These are phyloP conservation scores for Amphiprion ocellaris DNA, from an alignment of 2,113 vertebrate species.

Conservation along the genomic window DNA sequence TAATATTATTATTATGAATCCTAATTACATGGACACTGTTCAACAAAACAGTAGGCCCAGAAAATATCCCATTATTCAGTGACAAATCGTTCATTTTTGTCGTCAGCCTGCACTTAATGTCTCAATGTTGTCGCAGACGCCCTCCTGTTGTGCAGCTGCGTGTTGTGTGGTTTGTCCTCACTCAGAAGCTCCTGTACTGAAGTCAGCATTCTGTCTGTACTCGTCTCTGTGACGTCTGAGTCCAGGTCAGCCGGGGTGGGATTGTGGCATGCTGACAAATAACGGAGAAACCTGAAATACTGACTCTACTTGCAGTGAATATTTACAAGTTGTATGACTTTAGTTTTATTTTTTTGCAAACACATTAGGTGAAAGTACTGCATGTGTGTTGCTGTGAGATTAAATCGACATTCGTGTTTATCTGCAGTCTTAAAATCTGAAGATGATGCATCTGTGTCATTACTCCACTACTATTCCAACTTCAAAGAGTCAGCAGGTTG, in stretches of 20 bases:
- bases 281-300: slow-evolving; percentile 2
- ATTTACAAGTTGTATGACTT: neutral
- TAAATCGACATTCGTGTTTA: slow-evolving; percentile 29
- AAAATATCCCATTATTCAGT: neutral
- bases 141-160: slow-evolving; percentile 46
- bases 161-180: slow-evolving; percentile 58
- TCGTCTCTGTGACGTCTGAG: slow-evolving; percentile 50
- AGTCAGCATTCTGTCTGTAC: slow-evolving; percentile 51
- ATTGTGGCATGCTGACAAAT: slow-evolving; percentile 28
- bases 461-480: slow-evolving; percentile 24
- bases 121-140: slow-evolving; percentile 46
- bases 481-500: slow-evolving; percentile 28
- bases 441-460: slow-evolving; percentile 40
- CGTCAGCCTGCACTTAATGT: slow-evolving; percentile 30
- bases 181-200: slow-evolving; percentile 35
- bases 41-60: neutral
- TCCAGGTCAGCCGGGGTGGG: slow-evolving; percentile 44
- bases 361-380: slow-evolving; percentile 11
- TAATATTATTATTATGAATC: neutral
- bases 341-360: slow-evolving; percentile 10
- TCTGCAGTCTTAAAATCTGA: slow-evolving; percentile 19
- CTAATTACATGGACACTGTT: neutral
- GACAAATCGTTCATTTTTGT: slow-evolving; percentile 28
- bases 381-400: slow-evolving; percentile 40
- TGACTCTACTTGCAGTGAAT: slow-evolving; percentile 1